Evolutionary conservation across 1,140 invertebrate species (phyloP).

Genomic region (Dreissena rostriformis): DNA sequence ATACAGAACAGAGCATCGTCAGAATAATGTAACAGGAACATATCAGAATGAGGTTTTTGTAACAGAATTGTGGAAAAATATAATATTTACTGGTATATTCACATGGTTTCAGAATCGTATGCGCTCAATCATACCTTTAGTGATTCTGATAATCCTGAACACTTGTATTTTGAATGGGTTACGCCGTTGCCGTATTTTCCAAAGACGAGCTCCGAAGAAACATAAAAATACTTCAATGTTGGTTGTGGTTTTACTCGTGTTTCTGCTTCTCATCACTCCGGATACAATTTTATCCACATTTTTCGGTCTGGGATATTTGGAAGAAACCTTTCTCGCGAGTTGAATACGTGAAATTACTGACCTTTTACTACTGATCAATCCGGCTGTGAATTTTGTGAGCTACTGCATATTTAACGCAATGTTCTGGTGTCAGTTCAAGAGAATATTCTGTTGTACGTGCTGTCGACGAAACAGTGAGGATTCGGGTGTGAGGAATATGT

Average conservation of each 20-base stretch:
- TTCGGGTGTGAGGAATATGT: constrained; percentile 18
- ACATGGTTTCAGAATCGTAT: no score
- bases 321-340: constrained; percentile 77
- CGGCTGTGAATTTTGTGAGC: constrained; percentile 88
- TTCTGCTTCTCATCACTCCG: constrained; percentile 89
- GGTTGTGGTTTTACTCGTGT: constrained; percentile 88
- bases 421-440: constrained; percentile 81
- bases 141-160: no score
- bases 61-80: constrained; percentile 80
- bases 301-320: constrained; percentile 77
- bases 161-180: no score
- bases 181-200: constrained; percentile 86
- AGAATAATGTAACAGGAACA: constrained; percentile 61
- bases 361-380: constrained; percentile 88
- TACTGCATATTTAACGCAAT: constrained; percentile 90
- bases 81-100: constrained; percentile 83
- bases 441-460: constrained; percentile 60
- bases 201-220: constrained; percentile 59
- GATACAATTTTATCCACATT: constrained; percentile 85
- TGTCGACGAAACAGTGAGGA: background rate
- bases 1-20: constrained; percentile 67
- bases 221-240: constrained; percentile 88
- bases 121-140: no score
- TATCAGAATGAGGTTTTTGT: constrained; percentile 64
- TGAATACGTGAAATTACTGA: constrained; percentile 87